These are phyloP conservation scores for Polyommatus iphigenia DNA, from an alignment of 2,888 invertebrate genomes.

Conservation along the genomic window DNA sequence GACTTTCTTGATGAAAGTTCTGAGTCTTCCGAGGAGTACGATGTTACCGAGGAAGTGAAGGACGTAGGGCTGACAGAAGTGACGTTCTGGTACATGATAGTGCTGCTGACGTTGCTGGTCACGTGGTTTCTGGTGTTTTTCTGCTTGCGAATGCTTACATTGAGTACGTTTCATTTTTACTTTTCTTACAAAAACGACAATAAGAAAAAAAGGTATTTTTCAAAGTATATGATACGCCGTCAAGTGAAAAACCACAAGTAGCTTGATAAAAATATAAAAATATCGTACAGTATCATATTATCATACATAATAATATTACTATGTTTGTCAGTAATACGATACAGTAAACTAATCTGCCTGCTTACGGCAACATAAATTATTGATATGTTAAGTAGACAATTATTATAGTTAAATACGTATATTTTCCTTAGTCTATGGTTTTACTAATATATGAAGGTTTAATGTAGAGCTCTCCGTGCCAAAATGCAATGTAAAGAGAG, in stretches of 20 bases:
- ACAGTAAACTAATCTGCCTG: background rate
- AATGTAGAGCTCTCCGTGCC: too few species aligned
- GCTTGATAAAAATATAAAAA: background rate
- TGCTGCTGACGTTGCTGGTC: constrained; percentile 58
- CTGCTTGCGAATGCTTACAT: constrained; percentile 58
- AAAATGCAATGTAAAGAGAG: too few species aligned
- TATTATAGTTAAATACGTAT: too few species aligned
- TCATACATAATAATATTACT: background rate
- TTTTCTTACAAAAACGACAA: background rate
- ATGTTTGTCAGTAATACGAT: background rate
- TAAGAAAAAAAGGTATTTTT: too few species aligned
- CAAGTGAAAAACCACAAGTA: background rate
- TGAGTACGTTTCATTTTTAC: constrained; percentile 50
- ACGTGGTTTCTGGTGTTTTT: constrained; percentile 65
- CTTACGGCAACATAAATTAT: background rate
- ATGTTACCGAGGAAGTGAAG: constrained; percentile 39
- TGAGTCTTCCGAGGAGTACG: constrained; percentile 19
- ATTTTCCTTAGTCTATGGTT: too few species aligned
- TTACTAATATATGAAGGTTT: too few species aligned
- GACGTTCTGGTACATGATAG: constrained; percentile 66
- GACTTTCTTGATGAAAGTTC: constrained; percentile 46
- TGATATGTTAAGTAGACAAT: too few species aligned
- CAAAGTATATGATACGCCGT: background rate
- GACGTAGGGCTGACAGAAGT: constrained; percentile 50
- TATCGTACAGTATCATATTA: background rate